Percentiles rank a stretch among this genome's conserved stretches.
These are phyloP conservation scores for Danionella dracula DNA, from an alignment of 2,797 vertebrate species.

Conservation along the genomic window DNA sequence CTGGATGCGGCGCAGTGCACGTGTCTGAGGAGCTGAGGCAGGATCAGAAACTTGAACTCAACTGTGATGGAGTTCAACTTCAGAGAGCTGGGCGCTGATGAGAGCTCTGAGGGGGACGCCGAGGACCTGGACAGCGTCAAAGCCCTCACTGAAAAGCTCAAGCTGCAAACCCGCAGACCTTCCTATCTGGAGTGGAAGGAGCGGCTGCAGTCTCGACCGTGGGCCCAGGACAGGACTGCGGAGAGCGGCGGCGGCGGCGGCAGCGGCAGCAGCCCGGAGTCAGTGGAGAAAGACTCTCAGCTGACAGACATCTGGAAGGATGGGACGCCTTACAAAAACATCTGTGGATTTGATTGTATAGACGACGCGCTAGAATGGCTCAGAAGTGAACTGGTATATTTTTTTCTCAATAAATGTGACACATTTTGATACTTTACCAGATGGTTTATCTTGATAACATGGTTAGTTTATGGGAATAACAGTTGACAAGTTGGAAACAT, in stretches of 20 bases:
- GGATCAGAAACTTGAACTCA: too few relatives aligned
- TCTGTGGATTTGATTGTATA: constrained; percentile 82
- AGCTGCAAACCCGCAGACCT: constrained; percentile 84
- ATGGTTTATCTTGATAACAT: too few relatives aligned
- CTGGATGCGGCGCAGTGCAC: background rate
- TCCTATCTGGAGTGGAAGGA: constrained; percentile 93
- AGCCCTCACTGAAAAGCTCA: constrained; percentile 85
- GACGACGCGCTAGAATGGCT: constrained; percentile 85
- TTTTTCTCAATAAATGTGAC: too few relatives aligned
- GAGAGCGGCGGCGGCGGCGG: background rate
- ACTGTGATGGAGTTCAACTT: constrained; percentile 64
- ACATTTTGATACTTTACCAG: too few relatives aligned
- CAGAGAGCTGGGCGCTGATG: constrained; percentile 70
- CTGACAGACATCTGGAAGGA: constrained; percentile 35
- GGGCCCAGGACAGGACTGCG: constrained; percentile 55
- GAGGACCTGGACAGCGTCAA: constrained; percentile 84
- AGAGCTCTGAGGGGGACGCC: constrained; percentile 60
- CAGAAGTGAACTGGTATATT: constrained; percentile 85
- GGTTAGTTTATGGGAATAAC: too few relatives aligned
- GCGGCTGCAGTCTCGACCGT: constrained; percentile 71
- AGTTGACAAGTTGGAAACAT: too few relatives aligned
- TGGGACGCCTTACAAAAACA: constrained; percentile 41
- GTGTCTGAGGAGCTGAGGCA: background rate
- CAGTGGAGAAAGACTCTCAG: constrained; percentile 25
- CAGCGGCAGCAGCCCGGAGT: background rate